Percentiles rank a stretch among this genome's conserved stretches.
Conservation (phyloP, 2,113 vertebrate species). For the Andinoacara biseriatus region DNA sequence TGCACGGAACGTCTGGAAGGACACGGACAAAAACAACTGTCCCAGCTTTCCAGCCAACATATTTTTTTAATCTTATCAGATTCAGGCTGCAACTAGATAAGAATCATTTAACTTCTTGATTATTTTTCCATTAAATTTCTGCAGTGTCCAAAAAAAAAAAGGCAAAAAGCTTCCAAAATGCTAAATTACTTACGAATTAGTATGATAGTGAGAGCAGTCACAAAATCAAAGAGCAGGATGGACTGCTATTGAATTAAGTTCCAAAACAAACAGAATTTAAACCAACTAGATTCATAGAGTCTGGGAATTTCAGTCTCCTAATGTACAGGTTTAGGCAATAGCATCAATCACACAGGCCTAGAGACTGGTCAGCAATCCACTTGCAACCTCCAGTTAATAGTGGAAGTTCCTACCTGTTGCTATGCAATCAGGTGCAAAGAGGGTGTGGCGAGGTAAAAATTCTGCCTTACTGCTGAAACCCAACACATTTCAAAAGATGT, state of each 20-base stretch:
- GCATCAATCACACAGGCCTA: background rate
- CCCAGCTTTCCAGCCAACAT: background rate
- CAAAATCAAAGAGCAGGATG: too few species aligned
- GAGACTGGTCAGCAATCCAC: background rate
- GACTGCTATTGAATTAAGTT: background rate
- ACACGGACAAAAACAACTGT: background rate
- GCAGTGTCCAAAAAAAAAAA: background rate
- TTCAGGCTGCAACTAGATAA: background rate
- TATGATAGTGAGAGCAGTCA: too few species aligned
- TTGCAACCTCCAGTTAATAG: background rate
- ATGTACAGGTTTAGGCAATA: background rate
- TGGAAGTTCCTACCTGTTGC: background rate
- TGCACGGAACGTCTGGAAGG: background rate
- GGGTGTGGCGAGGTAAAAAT: background rate
- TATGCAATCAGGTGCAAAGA: background rate
- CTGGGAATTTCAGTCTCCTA: background rate
- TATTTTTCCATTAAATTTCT: background rate
- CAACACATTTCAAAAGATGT: background rate
- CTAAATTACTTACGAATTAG: background rate
- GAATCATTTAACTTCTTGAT: background rate
- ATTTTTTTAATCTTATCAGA: background rate
- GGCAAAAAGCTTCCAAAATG: background rate
- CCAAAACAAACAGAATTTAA: background rate
- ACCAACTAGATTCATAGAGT: background rate
- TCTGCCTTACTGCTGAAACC: background rate